Evolutionary conservation across 2,113 vertebrate species (phyloP).

Genomic region (Neolamprologus brichardi): DNA sequence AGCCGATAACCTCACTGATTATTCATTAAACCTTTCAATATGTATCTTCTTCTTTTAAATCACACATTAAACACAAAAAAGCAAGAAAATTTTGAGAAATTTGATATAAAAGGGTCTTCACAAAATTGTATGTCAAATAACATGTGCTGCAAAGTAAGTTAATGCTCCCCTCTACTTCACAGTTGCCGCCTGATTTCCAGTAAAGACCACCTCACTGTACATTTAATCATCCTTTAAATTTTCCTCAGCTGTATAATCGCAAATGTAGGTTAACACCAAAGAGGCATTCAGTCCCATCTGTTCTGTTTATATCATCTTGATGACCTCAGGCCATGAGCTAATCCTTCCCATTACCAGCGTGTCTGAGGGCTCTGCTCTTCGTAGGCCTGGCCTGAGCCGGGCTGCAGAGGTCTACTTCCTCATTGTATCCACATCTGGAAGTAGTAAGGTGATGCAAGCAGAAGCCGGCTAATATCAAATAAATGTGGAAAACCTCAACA

Average conservation of each 20-base stretch:
- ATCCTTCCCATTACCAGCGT: slow-evolving; percentile 40
- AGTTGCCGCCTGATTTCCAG: background rate
- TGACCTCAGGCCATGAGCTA: slow-evolving; percentile 55
- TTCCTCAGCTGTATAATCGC: background rate
- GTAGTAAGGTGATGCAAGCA: background rate
- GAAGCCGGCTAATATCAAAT: background rate
- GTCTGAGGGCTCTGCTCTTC: slow-evolving; percentile 9
- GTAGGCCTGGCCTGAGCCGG: background rate
- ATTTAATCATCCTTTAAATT: background rate
- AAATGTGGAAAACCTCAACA: background rate
- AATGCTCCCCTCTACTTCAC: background rate
- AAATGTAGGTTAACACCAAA: background rate
- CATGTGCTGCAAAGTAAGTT: background rate
- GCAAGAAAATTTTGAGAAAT: background rate
- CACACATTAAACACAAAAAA: background rate
- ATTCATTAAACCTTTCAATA: background rate
- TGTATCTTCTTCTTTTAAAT: background rate
- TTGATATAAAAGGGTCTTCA: background rate
- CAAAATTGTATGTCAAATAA: background rate
- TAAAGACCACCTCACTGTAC: background rate
- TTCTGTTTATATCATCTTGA: slow-evolving; percentile 27
- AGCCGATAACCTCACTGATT: background rate
- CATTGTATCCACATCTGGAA: slow-evolving; percentile 48
- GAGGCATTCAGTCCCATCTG: slow-evolving; percentile 12
- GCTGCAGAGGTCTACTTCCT: slow-evolving; percentile 8